These are phyloP conservation scores for Drosophila peninsularis DNA, from an alignment of 2,888 invertebrate species.

Conservation along the genomic window DNA sequence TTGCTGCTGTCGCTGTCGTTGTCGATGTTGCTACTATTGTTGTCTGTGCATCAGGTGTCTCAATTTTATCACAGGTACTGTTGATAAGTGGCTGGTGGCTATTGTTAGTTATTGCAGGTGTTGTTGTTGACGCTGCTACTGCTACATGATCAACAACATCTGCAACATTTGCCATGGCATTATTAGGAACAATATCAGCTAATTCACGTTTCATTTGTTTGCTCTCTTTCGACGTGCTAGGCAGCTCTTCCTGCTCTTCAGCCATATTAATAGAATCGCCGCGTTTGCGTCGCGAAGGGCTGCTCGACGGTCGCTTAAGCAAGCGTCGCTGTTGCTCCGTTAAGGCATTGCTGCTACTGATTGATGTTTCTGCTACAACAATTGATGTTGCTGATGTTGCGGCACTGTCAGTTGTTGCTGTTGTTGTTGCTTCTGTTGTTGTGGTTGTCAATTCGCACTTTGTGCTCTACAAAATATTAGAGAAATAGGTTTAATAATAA, in stretches of 20 bases:
- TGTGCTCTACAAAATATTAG: conserved; percentile 58
- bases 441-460: conserved; percentile 61
- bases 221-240: conserved; percentile 66
- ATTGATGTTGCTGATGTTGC: conserved; percentile 38
- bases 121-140: conserved; percentile 24
- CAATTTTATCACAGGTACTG: conserved; percentile 84
- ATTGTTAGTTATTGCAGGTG: conserved; percentile 33
- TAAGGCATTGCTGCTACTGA: conserved; percentile 46
- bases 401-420: conserved; percentile 25
- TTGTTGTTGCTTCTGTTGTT: conserved; percentile 29
- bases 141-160: conserved; percentile 56
- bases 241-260: conserved; percentile 47
- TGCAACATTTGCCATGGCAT: conserved; percentile 24
- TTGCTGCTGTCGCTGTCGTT: conserved; percentile 21
- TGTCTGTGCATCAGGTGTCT: conserved; percentile 61
- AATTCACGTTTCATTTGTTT: conserved; percentile 71
- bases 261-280: conserved; percentile 29
- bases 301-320: conserved; percentile 74
- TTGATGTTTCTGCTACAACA: conserved; percentile 36
- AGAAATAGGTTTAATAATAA: neutral
- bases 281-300: conserved; percentile 64
- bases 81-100: conserved; percentile 76
- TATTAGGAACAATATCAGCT: conserved; percentile 61
- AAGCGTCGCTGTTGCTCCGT: conserved; percentile 70
- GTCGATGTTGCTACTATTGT: conserved; percentile 35